Evolutionary conservation across 2,113 vertebrate species (phyloP).

Genomic region (Protobothrops flavoviridis): DNA sequence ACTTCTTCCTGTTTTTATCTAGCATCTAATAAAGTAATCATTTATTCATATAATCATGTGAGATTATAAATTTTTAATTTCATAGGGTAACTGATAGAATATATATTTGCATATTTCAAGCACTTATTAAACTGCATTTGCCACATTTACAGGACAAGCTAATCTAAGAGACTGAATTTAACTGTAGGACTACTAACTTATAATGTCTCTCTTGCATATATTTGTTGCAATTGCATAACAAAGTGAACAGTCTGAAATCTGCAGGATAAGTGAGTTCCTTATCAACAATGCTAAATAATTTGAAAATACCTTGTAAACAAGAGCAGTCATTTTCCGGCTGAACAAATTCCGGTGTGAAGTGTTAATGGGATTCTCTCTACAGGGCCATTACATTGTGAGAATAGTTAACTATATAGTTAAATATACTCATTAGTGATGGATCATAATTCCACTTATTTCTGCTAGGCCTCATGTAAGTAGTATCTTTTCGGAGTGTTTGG

Average conservation of each 20-base stretch:
- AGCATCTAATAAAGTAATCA: background rate
- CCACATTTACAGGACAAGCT: background rate
- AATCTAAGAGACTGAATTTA: background rate
- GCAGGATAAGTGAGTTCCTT: background rate
- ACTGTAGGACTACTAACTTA: background rate
- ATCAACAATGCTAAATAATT: background rate
- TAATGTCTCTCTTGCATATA: background rate
- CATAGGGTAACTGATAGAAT: background rate
- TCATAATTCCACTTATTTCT: background rate
- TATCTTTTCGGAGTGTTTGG: constrained; percentile 24
- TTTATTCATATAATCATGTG: background rate
- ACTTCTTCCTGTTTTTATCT: background rate
- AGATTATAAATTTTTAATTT: background rate
- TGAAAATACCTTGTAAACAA: constrained; percentile 1
- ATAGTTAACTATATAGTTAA: constrained; percentile 18
- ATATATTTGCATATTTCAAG: background rate
- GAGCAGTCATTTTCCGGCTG: constrained; percentile 29
- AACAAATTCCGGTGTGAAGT: constrained; percentile 24
- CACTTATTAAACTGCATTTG: background rate
- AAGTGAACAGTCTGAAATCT: background rate
- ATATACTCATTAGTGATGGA: constrained; percentile 26
- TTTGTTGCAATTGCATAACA: background rate
- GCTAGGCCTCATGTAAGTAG: constrained; percentile 23
- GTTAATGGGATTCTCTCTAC: constrained; percentile 26
- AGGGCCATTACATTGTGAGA: constrained; percentile 10